Evolutionary conservation across 2,797 vertebrate species (phyloP), one percentile per base, ranked within the genome.

Genomic region (Orientallactaga sibirica): DNA sequence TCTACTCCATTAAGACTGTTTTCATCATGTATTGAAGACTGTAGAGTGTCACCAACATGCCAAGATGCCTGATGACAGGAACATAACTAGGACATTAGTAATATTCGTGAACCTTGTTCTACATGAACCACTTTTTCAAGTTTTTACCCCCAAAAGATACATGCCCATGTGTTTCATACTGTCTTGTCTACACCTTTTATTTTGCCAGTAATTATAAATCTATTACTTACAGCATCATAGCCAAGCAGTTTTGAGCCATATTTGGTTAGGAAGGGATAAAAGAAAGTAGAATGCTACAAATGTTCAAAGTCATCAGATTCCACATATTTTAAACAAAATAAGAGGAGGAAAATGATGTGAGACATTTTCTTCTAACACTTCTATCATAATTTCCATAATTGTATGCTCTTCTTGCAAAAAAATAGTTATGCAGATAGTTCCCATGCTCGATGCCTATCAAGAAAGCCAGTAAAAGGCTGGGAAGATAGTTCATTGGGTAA

Each of bases 341-440:
- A 92, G 48, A 89, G 37, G 48, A 33, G 2, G 41, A n/a, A 86
- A 71, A 14, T 33, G 10, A 90, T 29, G 11, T 68, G 22, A 73
- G 61, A 41, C 29, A 37, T 85, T 74, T 78, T 48, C 75, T n/a
- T 27, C 84, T 86, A 37, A 37, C 70, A 62, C 67, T 55, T 83
- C 66, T 79, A 3, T 90, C 74, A 10, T 88, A 33, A 79, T 86
- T 76, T 78, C 48, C 83, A 48, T 61, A 67, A 84, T 67, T 79
- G 73, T 71, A 24, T 75, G 18, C 7, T 83, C 20, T 77, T 76
- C 90, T 70, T 89, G 76, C 78, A 67, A 68, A 90, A 90, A 94
- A 81, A 75, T 70, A 93, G 76, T 61, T 61, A 27, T 87, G 29
- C 79, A 80, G 25, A 52, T 73, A 67, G 24, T 89, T 92, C 91